Percentiles rank a stretch among this genome's conserved stretches.
phyloP scores from a whole-genome alignment of 53 echinoderm and acorn worm species.

The Actinopyga echinites region DNA sequence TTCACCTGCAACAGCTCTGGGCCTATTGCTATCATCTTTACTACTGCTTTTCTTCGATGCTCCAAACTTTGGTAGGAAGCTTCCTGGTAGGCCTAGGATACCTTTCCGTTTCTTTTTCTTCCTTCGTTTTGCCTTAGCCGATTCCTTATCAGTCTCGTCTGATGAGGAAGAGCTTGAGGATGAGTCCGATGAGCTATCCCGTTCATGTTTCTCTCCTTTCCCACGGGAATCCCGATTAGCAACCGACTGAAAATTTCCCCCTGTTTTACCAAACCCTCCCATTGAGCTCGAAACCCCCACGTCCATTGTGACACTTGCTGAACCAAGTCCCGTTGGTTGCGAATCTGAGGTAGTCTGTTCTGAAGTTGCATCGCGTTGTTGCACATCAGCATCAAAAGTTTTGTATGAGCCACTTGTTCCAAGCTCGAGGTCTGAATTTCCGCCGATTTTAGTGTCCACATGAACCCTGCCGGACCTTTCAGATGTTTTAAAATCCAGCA shows the following conservation, averaged over 20 bases:
- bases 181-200: constrained; percentile 9
- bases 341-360: too few relatives aligned
- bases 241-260: neutral
- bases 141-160: neutral
- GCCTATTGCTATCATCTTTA: neutral
- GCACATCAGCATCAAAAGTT: constrained; percentile 21
- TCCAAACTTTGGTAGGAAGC: constrained; percentile 16
- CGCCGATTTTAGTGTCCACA: neutral
- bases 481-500: neutral
- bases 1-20: neutral
- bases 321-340: neutral
- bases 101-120: constrained; percentile 31
- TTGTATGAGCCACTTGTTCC: constrained; percentile 22
- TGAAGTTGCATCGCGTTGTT: neutral
- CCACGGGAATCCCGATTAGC: neutral
- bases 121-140: constrained; percentile 8
- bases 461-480: constrained; percentile 8
- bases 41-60: neutral
- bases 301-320: neutral
- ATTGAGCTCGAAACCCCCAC: neutral
- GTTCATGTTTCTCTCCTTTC: neutral
- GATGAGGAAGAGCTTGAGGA: constrained; percentile 8
- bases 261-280: neutral
- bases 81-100: constrained; percentile 1
- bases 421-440: neutral